Conservation (phyloP, 2,797 vertebrate genomes). For the Sebastes iracundus region DNA sequence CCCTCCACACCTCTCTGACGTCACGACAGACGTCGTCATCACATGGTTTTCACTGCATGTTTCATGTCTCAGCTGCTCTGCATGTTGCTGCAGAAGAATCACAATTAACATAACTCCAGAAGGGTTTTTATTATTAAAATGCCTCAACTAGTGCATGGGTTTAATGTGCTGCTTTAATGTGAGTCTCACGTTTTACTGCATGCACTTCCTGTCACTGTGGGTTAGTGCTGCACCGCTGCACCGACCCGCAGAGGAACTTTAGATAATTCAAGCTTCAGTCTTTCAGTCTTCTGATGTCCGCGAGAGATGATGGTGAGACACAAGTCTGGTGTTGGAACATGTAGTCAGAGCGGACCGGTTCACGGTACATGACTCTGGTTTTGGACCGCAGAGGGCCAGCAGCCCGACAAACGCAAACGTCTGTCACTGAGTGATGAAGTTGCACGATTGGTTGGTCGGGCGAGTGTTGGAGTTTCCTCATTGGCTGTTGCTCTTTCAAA, state of each 20-base stretch:
- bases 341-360: background rate
- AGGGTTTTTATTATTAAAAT: background rate
- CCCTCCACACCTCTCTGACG: background rate
- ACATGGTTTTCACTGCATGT: too few relatives aligned
- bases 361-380: background rate
- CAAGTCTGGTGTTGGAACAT: background rate
- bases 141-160: background rate
- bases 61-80: too few relatives aligned
- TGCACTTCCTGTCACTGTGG: constrained; percentile 42
- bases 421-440: too few relatives aligned
- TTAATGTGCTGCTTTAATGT: background rate
- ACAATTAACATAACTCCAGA: too few relatives aligned
- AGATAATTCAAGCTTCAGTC: constrained; percentile 31
- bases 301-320: constrained; percentile 7
- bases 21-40: background rate
- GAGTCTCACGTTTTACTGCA: background rate
- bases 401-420: too few relatives aligned
- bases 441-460: too few relatives aligned
- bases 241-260: constrained; percentile 4
- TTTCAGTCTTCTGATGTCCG: constrained; percentile 7
- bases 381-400: too few relatives aligned
- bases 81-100: too few relatives aligned
- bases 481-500: too few relatives aligned
- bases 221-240: constrained; percentile 43
- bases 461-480: too few relatives aligned